phyloP scores from a whole-genome alignment of 2,888 invertebrate genomes.

The Drosophila niveifrons region DNA sequence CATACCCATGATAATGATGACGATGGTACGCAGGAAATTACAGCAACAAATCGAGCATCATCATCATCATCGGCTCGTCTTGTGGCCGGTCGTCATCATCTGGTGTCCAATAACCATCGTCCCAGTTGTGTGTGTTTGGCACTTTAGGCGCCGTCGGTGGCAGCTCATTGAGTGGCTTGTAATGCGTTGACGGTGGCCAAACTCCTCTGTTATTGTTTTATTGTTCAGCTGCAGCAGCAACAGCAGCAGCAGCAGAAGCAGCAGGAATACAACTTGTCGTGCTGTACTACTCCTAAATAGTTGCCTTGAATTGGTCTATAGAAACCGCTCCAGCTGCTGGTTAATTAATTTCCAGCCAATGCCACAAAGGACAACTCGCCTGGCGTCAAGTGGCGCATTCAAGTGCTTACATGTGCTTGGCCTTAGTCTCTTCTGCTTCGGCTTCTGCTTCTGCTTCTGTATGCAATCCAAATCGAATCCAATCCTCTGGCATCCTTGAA shows the following conservation, averaged over 20 bases:
- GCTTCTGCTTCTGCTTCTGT: constrained; percentile 11
- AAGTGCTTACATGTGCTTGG: constrained; percentile 77
- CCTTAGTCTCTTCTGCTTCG: constrained; percentile 5
- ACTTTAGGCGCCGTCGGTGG: constrained; percentile 78
- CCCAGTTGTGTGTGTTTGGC: constrained; percentile 65
- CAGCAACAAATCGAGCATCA: constrained; percentile 64
- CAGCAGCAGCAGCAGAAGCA: constrained; percentile 16
- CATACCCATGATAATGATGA: constrained; percentile 18
- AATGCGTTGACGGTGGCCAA: constrained; percentile 70
- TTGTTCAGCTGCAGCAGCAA: constrained; percentile 52
- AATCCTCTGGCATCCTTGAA: constrained; percentile 22
- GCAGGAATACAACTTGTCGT: constrained; percentile 1
- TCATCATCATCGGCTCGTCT: constrained; percentile 37
- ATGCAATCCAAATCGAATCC: neutral
- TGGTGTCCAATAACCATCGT: constrained; percentile 11
- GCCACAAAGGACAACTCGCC: constrained; percentile 70
- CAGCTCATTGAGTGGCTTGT: constrained; percentile 80
- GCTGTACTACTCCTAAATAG: constrained; percentile 5
- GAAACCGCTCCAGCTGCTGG: constrained; percentile 58
- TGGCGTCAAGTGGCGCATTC: constrained; percentile 71
- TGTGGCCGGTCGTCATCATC: constrained; percentile 51
- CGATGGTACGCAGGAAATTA: constrained; percentile 65
- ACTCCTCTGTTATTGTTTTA: constrained; percentile 74
- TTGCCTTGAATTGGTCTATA: constrained; percentile 19
- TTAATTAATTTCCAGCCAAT: constrained; percentile 77